Percentiles rank a stretch among this genome's conserved stretches.
Conservation (phyloP, 2,113 vertebrate species). For the Heptranchias perlo region DNA sequence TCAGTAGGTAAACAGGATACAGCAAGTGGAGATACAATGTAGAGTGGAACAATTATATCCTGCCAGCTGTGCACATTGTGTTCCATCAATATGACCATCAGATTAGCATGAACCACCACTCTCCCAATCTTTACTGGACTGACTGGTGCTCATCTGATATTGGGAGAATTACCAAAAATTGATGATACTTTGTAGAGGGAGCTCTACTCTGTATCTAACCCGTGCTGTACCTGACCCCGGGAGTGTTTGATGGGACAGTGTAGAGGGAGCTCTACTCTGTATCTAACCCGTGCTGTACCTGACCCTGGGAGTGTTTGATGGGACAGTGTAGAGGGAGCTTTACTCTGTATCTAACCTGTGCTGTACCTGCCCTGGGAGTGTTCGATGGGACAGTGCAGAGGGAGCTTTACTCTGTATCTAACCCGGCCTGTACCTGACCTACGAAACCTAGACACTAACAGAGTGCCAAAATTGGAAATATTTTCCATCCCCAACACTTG, state of each 20-base stretch:
- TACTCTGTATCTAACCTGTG: no score
- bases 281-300: not conserved
- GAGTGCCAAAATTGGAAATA: not conserved
- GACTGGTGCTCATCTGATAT: no score
- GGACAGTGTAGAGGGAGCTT: no score
- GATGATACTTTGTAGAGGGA: not conserved
- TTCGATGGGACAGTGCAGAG: not conserved
- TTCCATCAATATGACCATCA: not conserved
- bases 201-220: not conserved
- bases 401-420: not conserved
- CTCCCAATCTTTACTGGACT: not conserved
- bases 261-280: no score
- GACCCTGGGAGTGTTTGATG: not conserved
- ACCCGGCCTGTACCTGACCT: not conserved
- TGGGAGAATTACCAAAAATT: not conserved
- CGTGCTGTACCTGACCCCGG: no score
- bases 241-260: no score
- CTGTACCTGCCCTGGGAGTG: no score
- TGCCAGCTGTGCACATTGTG: not conserved
- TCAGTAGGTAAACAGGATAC: not conserved
- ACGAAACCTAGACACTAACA: not conserved
- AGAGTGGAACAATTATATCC: not conserved
- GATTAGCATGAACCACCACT: not conserved
- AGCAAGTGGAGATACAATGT: not conserved
- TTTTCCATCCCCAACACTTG: not conserved